Conservation (phyloP, 2,888 invertebrate genomes). For the Syritta pipiens region DNA sequence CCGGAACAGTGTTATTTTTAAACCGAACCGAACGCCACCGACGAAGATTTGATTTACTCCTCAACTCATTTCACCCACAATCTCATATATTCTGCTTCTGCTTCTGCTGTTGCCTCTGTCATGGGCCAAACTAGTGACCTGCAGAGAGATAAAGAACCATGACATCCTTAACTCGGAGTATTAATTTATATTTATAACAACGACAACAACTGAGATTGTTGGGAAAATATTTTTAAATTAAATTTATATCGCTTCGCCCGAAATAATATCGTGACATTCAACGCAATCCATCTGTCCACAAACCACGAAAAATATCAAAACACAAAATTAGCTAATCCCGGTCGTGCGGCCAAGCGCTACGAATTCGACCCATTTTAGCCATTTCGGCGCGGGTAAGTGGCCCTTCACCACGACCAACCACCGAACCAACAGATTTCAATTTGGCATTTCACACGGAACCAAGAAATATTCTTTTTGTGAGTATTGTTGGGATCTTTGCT, state of each 20-base stretch:
- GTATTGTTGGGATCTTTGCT: background rate
- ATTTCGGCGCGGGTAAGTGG: background rate
- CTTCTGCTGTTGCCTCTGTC: background rate
- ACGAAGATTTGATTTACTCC: no score
- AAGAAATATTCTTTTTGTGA: slow-evolving; percentile 43
- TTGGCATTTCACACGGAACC: slow-evolving; percentile 50
- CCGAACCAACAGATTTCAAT: background rate
- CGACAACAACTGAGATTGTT: slow-evolving; percentile 24
- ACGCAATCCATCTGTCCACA: slow-evolving; percentile 18
- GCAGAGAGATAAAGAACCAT: slow-evolving; percentile 14
- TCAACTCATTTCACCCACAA: slow-evolving; percentile 3
- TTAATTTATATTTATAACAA: slow-evolving; percentile 37
- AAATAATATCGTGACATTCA: slow-evolving; percentile 37
- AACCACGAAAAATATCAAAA: background rate
- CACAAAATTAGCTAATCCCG: slow-evolving; percentile 37
- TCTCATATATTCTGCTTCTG: slow-evolving; percentile 4
- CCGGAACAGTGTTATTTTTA: no score
- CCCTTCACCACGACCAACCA: background rate
- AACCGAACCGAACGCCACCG: no score
- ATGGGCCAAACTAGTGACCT: slow-evolving; percentile 8
- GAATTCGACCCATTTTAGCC: slow-evolving; percentile 9
- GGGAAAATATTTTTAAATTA: slow-evolving; percentile 33
- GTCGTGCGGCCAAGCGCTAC: slow-evolving; percentile 33
- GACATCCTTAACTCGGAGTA: slow-evolving; percentile 30
- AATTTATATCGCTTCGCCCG: slow-evolving; percentile 49